phyloP scores from a whole-genome alignment of 1,140 invertebrate genomes.

The Trigoniulus corallinus region DNA sequence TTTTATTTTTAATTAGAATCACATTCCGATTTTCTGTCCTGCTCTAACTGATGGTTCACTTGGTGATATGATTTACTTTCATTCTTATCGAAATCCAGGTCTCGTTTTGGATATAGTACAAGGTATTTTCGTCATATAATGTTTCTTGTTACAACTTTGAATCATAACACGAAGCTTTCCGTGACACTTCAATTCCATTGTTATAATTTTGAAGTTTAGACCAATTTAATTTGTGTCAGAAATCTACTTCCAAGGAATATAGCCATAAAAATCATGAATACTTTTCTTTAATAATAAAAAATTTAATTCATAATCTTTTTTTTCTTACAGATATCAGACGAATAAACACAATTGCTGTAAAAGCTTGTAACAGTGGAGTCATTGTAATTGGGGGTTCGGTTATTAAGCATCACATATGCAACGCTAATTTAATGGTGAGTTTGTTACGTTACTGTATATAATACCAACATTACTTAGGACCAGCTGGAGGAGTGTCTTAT shows the following conservation, averaged over 20 bases:
- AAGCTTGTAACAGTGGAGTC: slow-evolving; percentile 83
- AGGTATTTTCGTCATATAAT: slow-evolving; percentile 30
- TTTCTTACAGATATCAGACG: slow-evolving; percentile 54
- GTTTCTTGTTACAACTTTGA: too few relatives aligned
- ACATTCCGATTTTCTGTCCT: slow-evolving; percentile 96
- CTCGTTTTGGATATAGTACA: slow-evolving; percentile 85
- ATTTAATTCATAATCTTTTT: too few relatives aligned
- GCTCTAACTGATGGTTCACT: slow-evolving; percentile 95
- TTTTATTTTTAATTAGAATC: slow-evolving; percentile 40
- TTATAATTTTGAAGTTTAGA: too few relatives aligned
- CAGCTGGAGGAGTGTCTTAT: too few relatives aligned
- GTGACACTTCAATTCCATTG: too few relatives aligned
- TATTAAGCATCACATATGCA: slow-evolving; percentile 98
- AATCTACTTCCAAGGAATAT: too few relatives aligned
- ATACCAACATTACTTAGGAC: too few relatives aligned
- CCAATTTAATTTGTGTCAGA: too few relatives aligned
- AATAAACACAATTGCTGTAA: slow-evolving; percentile 89
- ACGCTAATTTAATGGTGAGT: slow-evolving; percentile 86
- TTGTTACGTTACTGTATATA: too few relatives aligned
- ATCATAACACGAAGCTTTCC: too few relatives aligned
- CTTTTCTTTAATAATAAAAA: too few relatives aligned
- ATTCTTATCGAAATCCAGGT: slow-evolving; percentile 83
- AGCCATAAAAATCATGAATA: too few relatives aligned
- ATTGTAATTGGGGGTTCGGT: slow-evolving; percentile 93
- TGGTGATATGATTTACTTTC: slow-evolving; percentile 99